Conservation (phyloP, 1,140 invertebrate genomes). For the Scaptomyza montana region DNA sequence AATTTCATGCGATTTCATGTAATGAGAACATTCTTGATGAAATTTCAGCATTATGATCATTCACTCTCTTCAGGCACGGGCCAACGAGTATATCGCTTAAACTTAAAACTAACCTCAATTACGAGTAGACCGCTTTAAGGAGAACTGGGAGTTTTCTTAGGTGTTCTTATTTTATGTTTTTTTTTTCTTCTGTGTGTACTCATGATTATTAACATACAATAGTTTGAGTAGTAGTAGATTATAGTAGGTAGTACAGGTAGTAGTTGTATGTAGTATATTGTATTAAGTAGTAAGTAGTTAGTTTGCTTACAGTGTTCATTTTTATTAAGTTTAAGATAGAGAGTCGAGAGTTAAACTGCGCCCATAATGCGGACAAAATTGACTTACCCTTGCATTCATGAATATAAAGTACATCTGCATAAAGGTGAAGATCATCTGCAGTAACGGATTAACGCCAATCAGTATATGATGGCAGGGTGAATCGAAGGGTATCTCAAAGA, state of each 20-base stretch:
- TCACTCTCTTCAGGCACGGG: not conserved
- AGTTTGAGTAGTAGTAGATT: constrained; percentile 46
- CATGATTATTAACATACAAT: constrained; percentile 61
- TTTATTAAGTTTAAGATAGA: constrained; percentile 32
- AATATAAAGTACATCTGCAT: constrained; percentile 99
- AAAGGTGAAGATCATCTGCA: constrained; percentile 98
- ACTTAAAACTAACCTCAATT: constrained; percentile 66
- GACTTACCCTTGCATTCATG: constrained; percentile 97
- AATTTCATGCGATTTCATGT: not conserved
- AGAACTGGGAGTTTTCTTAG: constrained; percentile 35
- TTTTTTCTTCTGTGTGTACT: constrained; percentile 47
- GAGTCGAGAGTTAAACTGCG: not conserved
- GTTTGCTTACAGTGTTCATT: constrained; percentile 67
- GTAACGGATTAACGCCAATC: constrained; percentile 94
- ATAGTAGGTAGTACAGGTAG: constrained; percentile 43
- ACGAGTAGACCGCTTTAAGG: constrained; percentile 14
- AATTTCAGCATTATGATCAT: not conserved
- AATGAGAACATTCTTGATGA: too few species aligned
- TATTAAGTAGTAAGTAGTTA: constrained; percentile 40
- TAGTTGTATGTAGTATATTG: constrained; percentile 18
- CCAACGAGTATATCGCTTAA: constrained; percentile 35
- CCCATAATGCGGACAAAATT: constrained; percentile 16
- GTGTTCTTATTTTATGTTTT: constrained; percentile 17
- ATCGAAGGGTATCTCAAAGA: constrained; percentile 95
- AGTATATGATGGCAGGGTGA: constrained; percentile 95